These are phyloP conservation scores for Antennarius striatus DNA, from an alignment of 2,113 vertebrate species.

Conservation along the genomic window DNA sequence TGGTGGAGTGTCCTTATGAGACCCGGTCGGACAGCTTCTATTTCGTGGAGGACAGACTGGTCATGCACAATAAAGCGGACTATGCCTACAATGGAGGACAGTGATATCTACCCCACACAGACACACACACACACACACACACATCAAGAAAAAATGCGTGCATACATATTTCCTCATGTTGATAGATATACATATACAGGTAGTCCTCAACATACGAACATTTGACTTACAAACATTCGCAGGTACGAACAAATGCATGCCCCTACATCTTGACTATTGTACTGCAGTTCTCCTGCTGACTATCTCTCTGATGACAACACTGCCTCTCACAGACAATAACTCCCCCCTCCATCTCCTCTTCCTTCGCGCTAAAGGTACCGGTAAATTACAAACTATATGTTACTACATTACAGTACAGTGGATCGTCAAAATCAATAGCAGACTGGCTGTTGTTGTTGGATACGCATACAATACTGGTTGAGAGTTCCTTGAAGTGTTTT, in stretches of 20 bases:
- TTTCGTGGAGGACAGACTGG: conserved; percentile 93
- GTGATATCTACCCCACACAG: conserved; percentile 63
- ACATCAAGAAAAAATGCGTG: background rate
- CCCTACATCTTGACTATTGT: too few species aligned
- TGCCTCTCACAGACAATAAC: too few species aligned
- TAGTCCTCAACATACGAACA: background rate
- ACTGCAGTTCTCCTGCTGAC: too few species aligned
- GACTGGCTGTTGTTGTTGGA: too few species aligned
- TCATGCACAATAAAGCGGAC: conserved; percentile 98
- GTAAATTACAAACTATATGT: too few species aligned
- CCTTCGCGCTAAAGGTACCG: too few species aligned
- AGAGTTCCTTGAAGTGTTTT: too few species aligned
- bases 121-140: background rate
- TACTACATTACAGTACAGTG: too few species aligned
- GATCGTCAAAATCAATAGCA: too few species aligned
- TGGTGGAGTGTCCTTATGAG: conserved; percentile 92
- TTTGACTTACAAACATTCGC: background rate
- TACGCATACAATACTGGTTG: too few species aligned
- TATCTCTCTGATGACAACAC: too few species aligned
- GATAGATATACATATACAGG: conserved; percentile 11
- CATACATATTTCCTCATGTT: conserved; percentile 6
- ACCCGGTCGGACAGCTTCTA: conserved; percentile 95
- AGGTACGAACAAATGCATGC: background rate
- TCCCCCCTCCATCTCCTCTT: too few species aligned
- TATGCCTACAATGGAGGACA: conserved; percentile 93